A percentile compares a stretch with the other conserved stretches of the same genome.
Evolutionary conservation across 2,888 invertebrate species (phyloP).

Genomic region (Apoderus coryli): DNA sequence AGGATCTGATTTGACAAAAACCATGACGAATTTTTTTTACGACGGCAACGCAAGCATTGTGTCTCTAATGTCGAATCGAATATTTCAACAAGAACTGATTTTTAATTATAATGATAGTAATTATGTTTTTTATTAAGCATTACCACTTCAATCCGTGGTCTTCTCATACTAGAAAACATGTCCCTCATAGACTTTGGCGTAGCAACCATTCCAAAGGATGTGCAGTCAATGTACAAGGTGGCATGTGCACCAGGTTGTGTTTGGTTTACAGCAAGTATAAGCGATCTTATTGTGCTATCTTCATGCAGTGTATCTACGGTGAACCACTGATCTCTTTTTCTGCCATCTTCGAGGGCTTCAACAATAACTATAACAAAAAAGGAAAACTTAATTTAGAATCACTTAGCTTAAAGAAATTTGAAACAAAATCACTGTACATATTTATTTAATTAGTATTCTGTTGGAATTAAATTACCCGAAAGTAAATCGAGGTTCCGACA

Average conservation of each 20-base stretch:
- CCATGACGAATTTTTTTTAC: too few species aligned
- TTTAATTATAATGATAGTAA: too few species aligned
- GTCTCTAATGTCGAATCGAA: too few species aligned
- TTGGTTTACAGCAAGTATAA: constrained; percentile 41
- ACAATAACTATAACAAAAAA: constrained; percentile 41
- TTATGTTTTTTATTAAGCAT: too few species aligned
- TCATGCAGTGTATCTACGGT: constrained; percentile 41
- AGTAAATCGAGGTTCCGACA: too few species aligned
- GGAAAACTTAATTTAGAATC: constrained; percentile 7
- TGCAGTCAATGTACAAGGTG: constrained; percentile 50
- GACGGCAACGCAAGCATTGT: too few species aligned
- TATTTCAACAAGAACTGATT: too few species aligned
- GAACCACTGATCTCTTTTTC: constrained; percentile 45
- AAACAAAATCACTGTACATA: too few species aligned
- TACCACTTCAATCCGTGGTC: constrained; percentile 42
- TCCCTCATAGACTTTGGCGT: constrained; percentile 43
- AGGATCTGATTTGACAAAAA: too few species aligned
- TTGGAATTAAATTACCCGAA: too few species aligned
- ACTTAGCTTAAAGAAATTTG: not conserved
- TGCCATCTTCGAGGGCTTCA: constrained; percentile 44
- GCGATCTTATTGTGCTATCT: constrained; percentile 39
- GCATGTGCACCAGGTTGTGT: constrained; percentile 41
- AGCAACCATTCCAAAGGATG: constrained; percentile 45
- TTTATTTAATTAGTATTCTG: too few species aligned
- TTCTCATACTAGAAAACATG: constrained; percentile 39